Evolutionary conservation across 2,888 invertebrate species (phyloP).

Genomic region (Balanococcus diminutus): DNA sequence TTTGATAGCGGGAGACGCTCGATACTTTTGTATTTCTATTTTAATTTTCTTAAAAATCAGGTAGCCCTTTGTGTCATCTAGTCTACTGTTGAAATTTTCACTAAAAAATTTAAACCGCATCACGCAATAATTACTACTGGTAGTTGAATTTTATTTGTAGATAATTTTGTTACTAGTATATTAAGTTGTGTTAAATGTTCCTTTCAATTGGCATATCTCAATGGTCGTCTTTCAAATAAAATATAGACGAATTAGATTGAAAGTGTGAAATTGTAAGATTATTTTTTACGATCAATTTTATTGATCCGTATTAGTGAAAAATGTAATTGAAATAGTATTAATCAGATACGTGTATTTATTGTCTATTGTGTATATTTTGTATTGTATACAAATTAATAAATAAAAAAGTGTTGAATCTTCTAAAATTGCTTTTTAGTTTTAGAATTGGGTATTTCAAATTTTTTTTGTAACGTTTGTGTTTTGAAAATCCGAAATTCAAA

Average conservation of each 20-base stretch:
- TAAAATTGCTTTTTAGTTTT: too few relatives aligned
- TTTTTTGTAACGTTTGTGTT: too few relatives aligned
- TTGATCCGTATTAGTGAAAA: neutral
- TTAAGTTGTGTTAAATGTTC: neutral
- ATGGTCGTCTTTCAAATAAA: constrained; percentile 8
- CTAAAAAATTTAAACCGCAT: neutral
- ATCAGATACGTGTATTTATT: neutral
- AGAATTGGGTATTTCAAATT: too few relatives aligned
- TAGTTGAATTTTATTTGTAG: neutral
- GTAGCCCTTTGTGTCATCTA: constrained; percentile 2
- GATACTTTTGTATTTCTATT: neutral
- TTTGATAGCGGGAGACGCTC: neutral
- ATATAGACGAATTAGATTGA: neutral
- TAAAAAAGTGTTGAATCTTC: constrained; percentile 4
- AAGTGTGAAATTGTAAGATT: neutral
- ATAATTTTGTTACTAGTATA: neutral
- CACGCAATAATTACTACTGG: neutral
- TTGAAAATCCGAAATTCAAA: too few relatives aligned
- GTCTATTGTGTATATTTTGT: too few relatives aligned
- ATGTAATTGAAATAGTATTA: neutral
- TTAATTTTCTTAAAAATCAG: neutral
- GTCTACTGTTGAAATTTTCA: neutral
- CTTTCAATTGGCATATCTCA: neutral
- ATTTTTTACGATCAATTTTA: neutral
- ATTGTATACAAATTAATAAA: neutral